phyloP scores from a whole-genome alignment of 1,140 invertebrate species.

The Zaprionus kolodkinae region DNA sequence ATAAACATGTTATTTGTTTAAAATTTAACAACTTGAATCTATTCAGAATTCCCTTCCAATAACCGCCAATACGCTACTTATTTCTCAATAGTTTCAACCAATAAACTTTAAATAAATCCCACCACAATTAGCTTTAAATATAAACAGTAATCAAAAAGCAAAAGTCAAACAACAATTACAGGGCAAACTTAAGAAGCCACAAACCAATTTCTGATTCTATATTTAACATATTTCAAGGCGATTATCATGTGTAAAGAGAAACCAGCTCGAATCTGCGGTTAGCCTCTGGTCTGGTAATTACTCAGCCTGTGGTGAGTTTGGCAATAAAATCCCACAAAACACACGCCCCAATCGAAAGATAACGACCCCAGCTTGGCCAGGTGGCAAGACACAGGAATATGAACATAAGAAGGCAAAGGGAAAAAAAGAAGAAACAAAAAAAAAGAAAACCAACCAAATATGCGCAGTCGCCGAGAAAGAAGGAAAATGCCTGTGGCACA shows the following conservation, averaged over 20 bases:
- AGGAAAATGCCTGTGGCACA: slow-evolving; percentile 1
- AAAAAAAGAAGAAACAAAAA: too few relatives aligned
- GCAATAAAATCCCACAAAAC: slow-evolving; percentile 25
- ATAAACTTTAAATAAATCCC: background rate
- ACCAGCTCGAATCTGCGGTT: background rate
- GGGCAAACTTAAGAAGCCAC: background rate
- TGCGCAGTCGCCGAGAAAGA: slow-evolving; percentile 50
- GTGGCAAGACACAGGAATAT: slow-evolving; percentile 35
- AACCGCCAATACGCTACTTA: too few relatives aligned
- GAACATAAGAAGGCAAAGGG: slow-evolving; percentile 7
- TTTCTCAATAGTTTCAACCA: too few relatives aligned
- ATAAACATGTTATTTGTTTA: too few relatives aligned
- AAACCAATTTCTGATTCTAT: background rate
- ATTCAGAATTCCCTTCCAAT: too few relatives aligned
- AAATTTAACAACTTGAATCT: too few relatives aligned
- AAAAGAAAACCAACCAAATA: slow-evolving; percentile 28
- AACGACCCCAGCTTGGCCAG: slow-evolving; percentile 37
- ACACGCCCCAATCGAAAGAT: slow-evolving; percentile 52
- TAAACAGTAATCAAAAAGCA: background rate
- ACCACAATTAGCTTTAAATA: background rate
- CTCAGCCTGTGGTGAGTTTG: slow-evolving; percentile 43
- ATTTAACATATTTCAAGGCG: background rate
- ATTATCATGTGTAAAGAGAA: background rate
- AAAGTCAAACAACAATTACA: background rate
- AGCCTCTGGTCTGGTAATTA: slow-evolving; percentile 15